Percentiles rank a stretch among this genome's conserved stretches.
These are phyloP conservation scores for Onthophagus sagittarius DNA, from an alignment of 2,888 invertebrate genomes.

Conservation along the genomic window DNA sequence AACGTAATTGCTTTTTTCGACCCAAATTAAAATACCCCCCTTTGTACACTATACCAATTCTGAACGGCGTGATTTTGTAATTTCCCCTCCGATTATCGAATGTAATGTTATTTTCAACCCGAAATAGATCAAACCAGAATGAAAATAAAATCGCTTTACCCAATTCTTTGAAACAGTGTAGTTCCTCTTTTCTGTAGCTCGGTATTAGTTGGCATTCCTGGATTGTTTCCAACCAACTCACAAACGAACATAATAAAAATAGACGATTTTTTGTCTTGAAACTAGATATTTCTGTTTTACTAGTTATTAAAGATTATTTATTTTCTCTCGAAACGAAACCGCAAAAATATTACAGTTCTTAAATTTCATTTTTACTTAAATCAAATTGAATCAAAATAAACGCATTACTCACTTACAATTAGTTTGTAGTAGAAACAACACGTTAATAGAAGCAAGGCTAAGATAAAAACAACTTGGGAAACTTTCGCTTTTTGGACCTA, in stretches of 20 bases:
- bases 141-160: not conserved
- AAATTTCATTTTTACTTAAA: no score
- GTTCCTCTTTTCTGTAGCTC: not conserved
- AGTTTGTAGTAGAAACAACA: not conserved
- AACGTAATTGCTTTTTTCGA: not conserved
- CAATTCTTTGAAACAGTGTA: not conserved
- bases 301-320: no score
- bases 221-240: not conserved
- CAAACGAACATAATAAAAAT: not conserved
- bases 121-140: not conserved
- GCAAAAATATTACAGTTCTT: no score
- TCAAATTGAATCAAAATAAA: not conserved
- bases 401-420: not conserved
- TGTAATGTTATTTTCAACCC: not conserved
- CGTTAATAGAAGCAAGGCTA: not conserved
- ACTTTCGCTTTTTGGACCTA: not conserved
- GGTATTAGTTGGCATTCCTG: not conserved
- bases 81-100: not conserved
- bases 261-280: not conserved
- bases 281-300: no score
- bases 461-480: not conserved
- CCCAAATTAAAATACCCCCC: not conserved
- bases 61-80: not conserved
- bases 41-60: not conserved
- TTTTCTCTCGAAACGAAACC: no score